Evolutionary conservation across 2,113 vertebrate genomes (phyloP).

Genomic region (Hipposideros armiger): DNA sequence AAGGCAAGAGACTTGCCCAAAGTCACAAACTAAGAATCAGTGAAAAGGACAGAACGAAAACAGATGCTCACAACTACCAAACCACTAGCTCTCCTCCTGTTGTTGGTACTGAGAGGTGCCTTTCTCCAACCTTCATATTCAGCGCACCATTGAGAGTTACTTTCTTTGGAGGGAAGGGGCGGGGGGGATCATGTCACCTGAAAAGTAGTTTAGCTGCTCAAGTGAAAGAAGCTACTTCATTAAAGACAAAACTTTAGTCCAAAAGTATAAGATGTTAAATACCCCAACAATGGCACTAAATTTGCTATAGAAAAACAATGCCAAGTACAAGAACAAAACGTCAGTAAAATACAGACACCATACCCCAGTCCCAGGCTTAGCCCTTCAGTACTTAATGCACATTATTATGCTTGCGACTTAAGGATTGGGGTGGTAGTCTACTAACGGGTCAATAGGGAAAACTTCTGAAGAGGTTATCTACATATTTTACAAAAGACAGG

Average conservation of each 20-base stretch:
- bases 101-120: accelerated
- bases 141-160: not conserved
- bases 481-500: constrained; percentile 1
- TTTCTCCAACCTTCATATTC: not conserved
- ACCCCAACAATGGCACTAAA: not conserved
- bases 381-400: not conserved
- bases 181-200: not conserved
- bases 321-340: not conserved
- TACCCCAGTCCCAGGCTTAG: not conserved
- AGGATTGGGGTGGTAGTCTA: not conserved
- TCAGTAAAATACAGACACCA: not conserved
- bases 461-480: constrained; percentile 32
- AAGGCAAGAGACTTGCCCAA: not conserved
- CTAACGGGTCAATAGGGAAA: not conserved
- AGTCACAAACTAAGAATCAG: not conserved
- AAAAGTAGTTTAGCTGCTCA: not conserved
- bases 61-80: not conserved
- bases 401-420: not conserved
- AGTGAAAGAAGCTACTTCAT: not conserved
- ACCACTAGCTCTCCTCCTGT: not conserved
- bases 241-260: not conserved
- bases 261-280: not conserved
- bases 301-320: not conserved
- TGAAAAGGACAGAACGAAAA: not conserved
- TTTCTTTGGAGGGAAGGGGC: not conserved